phyloP scores from a whole-genome alignment of 2,888 invertebrate species.

The Aleiodes leptofemur region DNA sequence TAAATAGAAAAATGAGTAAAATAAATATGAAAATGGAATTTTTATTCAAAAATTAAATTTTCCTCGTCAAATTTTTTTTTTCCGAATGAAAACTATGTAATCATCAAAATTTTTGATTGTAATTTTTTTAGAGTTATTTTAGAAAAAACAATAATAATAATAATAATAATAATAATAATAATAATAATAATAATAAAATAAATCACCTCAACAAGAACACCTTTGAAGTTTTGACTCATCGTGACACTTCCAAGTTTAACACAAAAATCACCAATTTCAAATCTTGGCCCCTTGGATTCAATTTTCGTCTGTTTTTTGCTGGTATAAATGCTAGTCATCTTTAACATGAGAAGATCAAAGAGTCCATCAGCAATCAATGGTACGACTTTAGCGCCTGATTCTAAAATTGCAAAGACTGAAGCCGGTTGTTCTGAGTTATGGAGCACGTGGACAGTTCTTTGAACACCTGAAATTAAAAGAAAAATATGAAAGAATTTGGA shows the following conservation, averaged over 20 bases:
- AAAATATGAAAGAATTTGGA: conserved; percentile 13
- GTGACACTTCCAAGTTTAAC: conserved; percentile 95
- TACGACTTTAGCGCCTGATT: conserved; percentile 90
- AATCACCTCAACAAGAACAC: conserved; percentile 89
- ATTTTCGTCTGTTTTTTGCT: conserved; percentile 93
- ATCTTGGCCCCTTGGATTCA: conserved; percentile 92
- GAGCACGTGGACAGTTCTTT: conserved; percentile 92
- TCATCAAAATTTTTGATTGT: too few species aligned
- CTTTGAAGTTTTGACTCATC: conserved; percentile 95
- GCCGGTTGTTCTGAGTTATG: conserved; percentile 98
- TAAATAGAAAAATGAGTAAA: too few species aligned
- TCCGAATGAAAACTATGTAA: too few species aligned
- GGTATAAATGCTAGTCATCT: conserved; percentile 90
- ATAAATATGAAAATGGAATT: too few species aligned
- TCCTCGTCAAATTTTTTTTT: too few species aligned
- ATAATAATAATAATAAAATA: conserved; percentile 37
- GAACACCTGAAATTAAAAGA: conserved; percentile 78
- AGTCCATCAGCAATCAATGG: conserved; percentile 93
- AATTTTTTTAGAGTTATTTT: too few species aligned
- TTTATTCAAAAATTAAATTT: too few species aligned
- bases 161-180: neutral
- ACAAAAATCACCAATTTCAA: conserved; percentile 93
- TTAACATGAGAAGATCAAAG: conserved; percentile 93
- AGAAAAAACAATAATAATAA: neutral
- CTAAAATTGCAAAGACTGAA: conserved; percentile 93